A percentile compares a stretch with the other conserved stretches of the same genome.
Evolutionary conservation across 2,113 vertebrate genomes (phyloP).

Genomic region (Actenoides hombroni): DNA sequence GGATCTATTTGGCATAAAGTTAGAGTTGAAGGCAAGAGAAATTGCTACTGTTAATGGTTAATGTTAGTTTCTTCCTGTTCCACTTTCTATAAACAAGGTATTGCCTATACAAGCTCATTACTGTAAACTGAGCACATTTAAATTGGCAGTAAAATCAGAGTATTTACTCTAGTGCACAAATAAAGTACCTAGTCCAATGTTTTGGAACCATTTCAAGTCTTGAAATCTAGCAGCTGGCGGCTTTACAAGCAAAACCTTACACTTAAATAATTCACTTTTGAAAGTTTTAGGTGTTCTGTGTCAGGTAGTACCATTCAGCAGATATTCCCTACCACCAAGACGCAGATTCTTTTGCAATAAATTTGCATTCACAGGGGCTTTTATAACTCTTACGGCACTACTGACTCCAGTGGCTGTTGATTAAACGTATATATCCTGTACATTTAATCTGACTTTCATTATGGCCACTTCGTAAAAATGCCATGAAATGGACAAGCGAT

Average conservation of each 20-base stretch:
- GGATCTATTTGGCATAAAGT: slow-evolving; percentile 53
- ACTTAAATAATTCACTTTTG: slow-evolving; percentile 82
- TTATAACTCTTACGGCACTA: slow-evolving; percentile 77
- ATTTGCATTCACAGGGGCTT: slow-evolving; percentile 78
- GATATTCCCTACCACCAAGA: slow-evolving; percentile 69
- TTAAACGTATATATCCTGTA: slow-evolving; percentile 79
- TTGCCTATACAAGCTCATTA: slow-evolving; percentile 87
- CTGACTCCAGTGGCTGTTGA: slow-evolving; percentile 71
- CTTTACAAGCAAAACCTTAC: slow-evolving; percentile 81
- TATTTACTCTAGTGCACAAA: slow-evolving; percentile 88
- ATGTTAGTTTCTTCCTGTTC: slow-evolving; percentile 81
- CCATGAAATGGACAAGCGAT: slow-evolving; percentile 88
- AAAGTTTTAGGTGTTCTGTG: slow-evolving; percentile 83
- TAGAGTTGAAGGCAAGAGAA: slow-evolving; percentile 65
- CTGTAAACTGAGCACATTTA: slow-evolving; percentile 92
- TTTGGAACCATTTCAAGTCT: slow-evolving; percentile 85
- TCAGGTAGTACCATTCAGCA: slow-evolving; percentile 87
- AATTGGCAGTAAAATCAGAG: slow-evolving; percentile 91
- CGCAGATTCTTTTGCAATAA: slow-evolving; percentile 79
- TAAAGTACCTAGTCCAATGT: slow-evolving; percentile 83
- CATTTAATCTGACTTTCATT: slow-evolving; percentile 98
- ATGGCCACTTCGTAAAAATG: slow-evolving; percentile 98
- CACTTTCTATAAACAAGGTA: slow-evolving; percentile 82
- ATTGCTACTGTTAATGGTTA: slow-evolving; percentile 82
- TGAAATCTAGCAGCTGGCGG: slow-evolving; percentile 84